Conservation (phyloP, 2,113 vertebrate species). For the Cettia cetti region DNA sequence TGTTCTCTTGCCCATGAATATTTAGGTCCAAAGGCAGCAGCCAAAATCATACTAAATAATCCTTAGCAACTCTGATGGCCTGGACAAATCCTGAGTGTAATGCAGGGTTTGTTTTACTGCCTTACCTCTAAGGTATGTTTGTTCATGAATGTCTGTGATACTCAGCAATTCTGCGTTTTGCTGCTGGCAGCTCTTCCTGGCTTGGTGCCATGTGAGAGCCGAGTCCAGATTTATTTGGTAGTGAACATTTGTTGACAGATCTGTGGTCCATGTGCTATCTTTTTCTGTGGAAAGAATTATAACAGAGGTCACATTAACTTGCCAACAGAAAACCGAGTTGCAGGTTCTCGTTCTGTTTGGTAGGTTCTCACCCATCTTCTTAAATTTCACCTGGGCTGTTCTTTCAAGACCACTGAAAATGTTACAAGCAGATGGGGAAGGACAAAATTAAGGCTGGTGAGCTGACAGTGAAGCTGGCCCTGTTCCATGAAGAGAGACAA, state of each 20-base stretch:
- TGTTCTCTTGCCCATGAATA: neutral
- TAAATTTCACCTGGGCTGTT: neutral
- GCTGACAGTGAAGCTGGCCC: neutral
- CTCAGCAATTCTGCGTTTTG: slow-evolving; percentile 86
- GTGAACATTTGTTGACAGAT: slow-evolving; percentile 75
- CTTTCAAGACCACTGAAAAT: neutral
- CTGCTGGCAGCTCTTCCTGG: slow-evolving; percentile 89
- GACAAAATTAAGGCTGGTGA: neutral
- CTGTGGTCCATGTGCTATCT: slow-evolving; percentile 77
- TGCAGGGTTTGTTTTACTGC: neutral
- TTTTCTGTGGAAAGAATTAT: slow-evolving; percentile 9
- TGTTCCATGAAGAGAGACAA: neutral
- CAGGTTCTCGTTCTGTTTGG: accelerated
- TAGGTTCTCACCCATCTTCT: neutral
- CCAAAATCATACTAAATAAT: neutral
- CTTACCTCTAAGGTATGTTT: slow-evolving; percentile 86
- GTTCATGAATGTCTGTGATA: slow-evolving; percentile 85
- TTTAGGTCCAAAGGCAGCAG: neutral
- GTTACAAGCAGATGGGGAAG: accelerated
- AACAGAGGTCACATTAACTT: neutral
- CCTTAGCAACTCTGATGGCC: neutral
- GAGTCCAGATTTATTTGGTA: slow-evolving; percentile 87
- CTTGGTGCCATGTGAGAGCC: slow-evolving; percentile 88
- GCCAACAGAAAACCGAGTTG: neutral
- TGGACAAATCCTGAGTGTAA: neutral